Evolutionary conservation across 2,888 invertebrate genomes (phyloP).

Genomic region (Epistrophella euchroma): DNA sequence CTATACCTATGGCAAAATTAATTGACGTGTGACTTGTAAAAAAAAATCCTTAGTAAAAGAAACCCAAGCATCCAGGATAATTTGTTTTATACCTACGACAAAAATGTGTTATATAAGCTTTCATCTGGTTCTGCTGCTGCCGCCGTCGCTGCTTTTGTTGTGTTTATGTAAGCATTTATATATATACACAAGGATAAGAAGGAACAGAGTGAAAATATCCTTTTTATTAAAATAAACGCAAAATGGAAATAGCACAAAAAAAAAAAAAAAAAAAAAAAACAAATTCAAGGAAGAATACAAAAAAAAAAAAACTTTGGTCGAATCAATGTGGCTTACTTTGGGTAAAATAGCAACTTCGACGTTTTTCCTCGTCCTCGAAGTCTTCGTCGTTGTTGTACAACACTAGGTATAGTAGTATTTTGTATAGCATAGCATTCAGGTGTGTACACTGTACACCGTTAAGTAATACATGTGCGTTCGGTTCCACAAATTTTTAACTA

Average conservation of each 20-base stretch:
- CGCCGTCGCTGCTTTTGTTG: conserved; percentile 53
- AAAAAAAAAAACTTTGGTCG: conserved; percentile 48
- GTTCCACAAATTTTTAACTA: conserved; percentile 46
- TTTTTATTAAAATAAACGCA: conserved; percentile 74
- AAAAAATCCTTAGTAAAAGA: conserved; percentile 18
- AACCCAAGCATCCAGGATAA: conserved; percentile 54
- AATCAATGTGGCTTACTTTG: conserved; percentile 73
- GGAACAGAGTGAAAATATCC: conserved; percentile 61
- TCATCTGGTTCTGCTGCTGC: conserved; percentile 57
- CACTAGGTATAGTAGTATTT: conserved; percentile 1
- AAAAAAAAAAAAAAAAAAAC: conserved; percentile 30
- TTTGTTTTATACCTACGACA: conserved; percentile 63
- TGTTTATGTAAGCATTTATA: conserved; percentile 54
- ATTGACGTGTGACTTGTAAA: conserved; percentile 60
- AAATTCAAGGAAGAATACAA: conserved; percentile 6
- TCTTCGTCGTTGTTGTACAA: conserved; percentile 4
- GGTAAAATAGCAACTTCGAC: conserved; percentile 52
- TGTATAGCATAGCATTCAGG: conserved; percentile 54
- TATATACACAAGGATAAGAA: conserved; percentile 54
- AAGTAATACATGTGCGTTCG: conserved; percentile 40
- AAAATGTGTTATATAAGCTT: conserved; percentile 75
- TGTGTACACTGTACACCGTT: conserved; percentile 68
- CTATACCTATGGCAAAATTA: conserved; percentile 49
- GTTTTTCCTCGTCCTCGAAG: background rate
- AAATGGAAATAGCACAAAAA: conserved; percentile 64